Evolutionary conservation across 2,888 invertebrate species (phyloP).

Genomic region (Trachelus troglodyta): DNA sequence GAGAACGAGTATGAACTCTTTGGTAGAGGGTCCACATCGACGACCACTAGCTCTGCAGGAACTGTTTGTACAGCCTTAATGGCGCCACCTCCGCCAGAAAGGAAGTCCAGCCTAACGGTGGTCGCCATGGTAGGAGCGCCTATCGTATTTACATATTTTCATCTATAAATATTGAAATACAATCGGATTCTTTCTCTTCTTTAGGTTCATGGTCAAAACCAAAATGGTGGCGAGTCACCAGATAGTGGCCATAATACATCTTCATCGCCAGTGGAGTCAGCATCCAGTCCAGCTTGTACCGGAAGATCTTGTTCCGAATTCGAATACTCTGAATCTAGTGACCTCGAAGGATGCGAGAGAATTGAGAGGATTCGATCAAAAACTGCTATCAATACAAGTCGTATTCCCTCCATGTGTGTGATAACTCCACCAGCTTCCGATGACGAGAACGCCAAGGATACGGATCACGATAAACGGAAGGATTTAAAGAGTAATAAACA

Average conservation of each 20-base stretch:
- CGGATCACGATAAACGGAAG: slow-evolving; percentile 47
- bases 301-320: slow-evolving; percentile 80
- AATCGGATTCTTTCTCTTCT: slow-evolving; percentile 5
- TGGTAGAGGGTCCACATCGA: slow-evolving; percentile 91
- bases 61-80: slow-evolving; percentile 88
- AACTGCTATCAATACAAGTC: slow-evolving; percentile 86
- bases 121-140: slow-evolving; percentile 58
- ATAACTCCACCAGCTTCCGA: slow-evolving; percentile 90
- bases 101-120: slow-evolving; percentile 76
- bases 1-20: slow-evolving; percentile 93
- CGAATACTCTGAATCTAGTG: slow-evolving; percentile 88
- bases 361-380: slow-evolving; percentile 87
- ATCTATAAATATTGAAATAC: background rate
- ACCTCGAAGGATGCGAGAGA: slow-evolving; percentile 87
- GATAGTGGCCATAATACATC: slow-evolving; percentile 86
- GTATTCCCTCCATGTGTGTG: slow-evolving; percentile 93
- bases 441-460: slow-evolving; percentile 76
- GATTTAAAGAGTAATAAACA: slow-evolving; percentile 32
- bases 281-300: slow-evolving; percentile 77
- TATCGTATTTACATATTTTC: background rate
- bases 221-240: slow-evolving; percentile 79
- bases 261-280: slow-evolving; percentile 81
- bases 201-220: slow-evolving; percentile 64
- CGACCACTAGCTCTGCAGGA: slow-evolving; percentile 90
- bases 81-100: slow-evolving; percentile 85